Base-by-base conservation (phyloP, 2,113 vertebrate species). In the Bubo scandiacus region DNA sequence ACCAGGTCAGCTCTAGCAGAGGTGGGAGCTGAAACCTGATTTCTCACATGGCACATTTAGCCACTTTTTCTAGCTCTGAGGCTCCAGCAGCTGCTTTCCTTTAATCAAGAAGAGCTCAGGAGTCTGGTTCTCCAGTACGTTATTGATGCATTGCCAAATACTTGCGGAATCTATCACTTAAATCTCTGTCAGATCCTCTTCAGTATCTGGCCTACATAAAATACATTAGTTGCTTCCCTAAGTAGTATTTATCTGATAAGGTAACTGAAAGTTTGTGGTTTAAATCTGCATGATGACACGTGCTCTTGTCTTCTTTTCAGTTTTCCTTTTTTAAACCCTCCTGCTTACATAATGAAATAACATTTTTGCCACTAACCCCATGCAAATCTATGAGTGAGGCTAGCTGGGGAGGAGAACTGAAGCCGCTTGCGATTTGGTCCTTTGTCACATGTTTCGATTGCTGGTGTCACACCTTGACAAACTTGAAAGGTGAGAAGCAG, bases 101-200 rank as follows among this genome's bases (percentile, higher is more conserved):
- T 93, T 95, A 93, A 95, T 94, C 85, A 90, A 90, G 78, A 80
- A 86, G 75, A 92, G 55, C 88, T 88, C 17, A 1, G 63, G 86
- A 95, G 85, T 40, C 75, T 67, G 71, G 47, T 81, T 93, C 86
- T 95, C 72, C 75, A 74, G 79, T 66, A 83, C 2, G 0, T 92
- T 93, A 88, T 51, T 95, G 93, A 95, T 83, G 51, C 29, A 1
- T 85, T 95, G 95, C 85, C 94, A 96, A 94, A 96, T 92, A 90
- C 63, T 94, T 88, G 55, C 2, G 0, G 88, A 94, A 93, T 93
- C 74, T 94, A 92, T 90, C 86, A 71, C 92, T 90, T 94, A 92
- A 88, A 93, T 90, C 82, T 86, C 45, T 86, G 43, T 86, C 88
- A 94, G 75, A 78, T 70, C 52, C 67, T 86, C 42, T 78, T 78